Base-by-base conservation (phyloP, 2,888 invertebrate species). In the Chaitophorus viminalis region DNA sequence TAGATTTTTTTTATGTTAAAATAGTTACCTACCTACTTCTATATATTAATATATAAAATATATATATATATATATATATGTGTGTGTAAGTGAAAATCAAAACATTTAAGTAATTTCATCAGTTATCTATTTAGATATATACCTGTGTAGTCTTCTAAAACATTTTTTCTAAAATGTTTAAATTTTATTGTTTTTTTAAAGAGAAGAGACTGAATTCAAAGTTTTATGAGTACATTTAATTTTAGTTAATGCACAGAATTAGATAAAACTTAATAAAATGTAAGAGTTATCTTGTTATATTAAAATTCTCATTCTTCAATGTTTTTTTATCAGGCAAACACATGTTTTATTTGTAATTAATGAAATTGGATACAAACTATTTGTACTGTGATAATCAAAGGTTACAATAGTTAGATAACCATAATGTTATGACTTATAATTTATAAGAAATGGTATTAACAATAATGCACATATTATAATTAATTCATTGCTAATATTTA, bases 291-390 rank as follows among this genome's bases (percentile, higher is more conserved):
- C n/a, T 60, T 74, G 17, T 52, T 46, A 70, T 70, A 21, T 84
- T 76, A 1, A 68, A 77, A 65, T 68, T 85, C 25, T 85, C 65
- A 33, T 77, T 77, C 46, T 21, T 52, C n/a, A 76, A 75, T 29
- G 4, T 60, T 70, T 46, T 75, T 85, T 85, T 85, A 85, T 85
- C 84, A 84, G 65, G 31, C 3, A 85, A 85, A 77, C 84, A 85
- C 68, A 77, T 85, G 84, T 77, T 85, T 84, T 85, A 85, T 77
- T 85, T 85, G 31, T 85, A 77, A 85, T 68, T 85, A 77, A 77
- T 85, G 17, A 18, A 65, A 46, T 33, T 21, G 29, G 60, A 68
- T 46, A n/a, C 1, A n/a, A 75, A 76, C 39, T 78, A n/a, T 70
- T 25, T 33, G 9, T 54, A 14, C 29, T 9, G 11, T 85, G 84